A percentile compares a stretch with the other conserved stretches of the same genome.
Conservation (phyloP, 2,113 vertebrate genomes). For the Xiphorhynchus elegans region DNA sequence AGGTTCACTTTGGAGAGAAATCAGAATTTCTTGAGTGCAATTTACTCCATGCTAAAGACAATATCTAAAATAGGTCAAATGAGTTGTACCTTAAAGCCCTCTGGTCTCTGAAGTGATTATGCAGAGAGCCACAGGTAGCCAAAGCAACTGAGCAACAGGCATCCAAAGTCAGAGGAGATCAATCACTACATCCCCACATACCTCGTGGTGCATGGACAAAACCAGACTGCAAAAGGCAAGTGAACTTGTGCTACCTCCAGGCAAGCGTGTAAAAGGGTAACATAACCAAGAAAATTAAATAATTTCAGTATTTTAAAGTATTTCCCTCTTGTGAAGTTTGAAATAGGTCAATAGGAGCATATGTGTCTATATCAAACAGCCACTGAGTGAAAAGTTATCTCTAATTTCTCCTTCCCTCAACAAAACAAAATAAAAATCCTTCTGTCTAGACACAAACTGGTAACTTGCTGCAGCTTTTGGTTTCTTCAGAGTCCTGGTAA, state of each 20-base stretch:
- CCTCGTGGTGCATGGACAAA: neutral
- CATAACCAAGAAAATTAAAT: neutral
- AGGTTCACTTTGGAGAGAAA: neutral
- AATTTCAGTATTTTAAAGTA: neutral
- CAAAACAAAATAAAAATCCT: neutral
- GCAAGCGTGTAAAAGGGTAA: neutral
- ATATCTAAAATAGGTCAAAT: neutral
- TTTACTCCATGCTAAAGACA: constrained; percentile 16
- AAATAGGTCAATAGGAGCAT: neutral
- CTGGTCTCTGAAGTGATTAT: neutral
- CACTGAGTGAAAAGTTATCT: neutral
- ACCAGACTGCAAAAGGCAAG: neutral
- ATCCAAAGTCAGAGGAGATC: neutral
- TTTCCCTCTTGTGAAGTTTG: neutral
- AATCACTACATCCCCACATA: neutral
- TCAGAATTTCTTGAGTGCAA: neutral
- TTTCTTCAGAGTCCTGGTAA: neutral
- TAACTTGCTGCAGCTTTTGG: neutral
- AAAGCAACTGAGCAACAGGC: neutral
- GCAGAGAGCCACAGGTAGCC: neutral
- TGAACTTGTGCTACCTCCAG: neutral
- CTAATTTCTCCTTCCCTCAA: neutral
- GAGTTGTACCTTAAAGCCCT: neutral
- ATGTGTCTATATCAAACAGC: neutral
- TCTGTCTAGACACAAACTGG: neutral